A percentile compares a stretch with the other conserved stretches of the same genome.
Conservation (phyloP, 2,797 vertebrate species). For the Smutsia temminckii region DNA sequence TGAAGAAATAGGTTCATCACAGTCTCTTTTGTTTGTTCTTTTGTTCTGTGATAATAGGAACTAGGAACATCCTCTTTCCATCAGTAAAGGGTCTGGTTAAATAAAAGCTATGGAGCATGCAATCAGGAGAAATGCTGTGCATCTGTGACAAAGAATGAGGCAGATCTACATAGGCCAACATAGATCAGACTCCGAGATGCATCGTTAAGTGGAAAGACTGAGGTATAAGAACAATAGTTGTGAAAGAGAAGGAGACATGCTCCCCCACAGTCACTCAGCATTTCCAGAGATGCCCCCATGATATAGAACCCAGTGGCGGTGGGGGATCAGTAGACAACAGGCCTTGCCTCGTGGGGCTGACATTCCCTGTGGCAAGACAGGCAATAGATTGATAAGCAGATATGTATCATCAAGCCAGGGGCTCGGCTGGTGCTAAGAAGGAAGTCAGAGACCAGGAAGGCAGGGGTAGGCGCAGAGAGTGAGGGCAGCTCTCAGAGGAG, state of each 20-base stretch:
- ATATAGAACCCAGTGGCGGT: fast-evolving
- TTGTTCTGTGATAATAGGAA: neutral
- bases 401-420: neutral
- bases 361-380: neutral
- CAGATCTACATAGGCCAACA: neutral
- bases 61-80: neutral
- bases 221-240: neutral
- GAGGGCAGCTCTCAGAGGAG: neutral
- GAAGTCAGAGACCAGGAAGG: neutral
- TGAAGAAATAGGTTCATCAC: neutral
- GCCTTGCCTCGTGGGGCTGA: fast-evolving
- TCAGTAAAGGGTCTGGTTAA: neutral
- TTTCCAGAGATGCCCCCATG: neutral
- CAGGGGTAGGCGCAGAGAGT: neutral
- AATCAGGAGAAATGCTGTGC: neutral
- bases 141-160: neutral
- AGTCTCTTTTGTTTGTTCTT: neutral
- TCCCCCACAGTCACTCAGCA: fast-evolving
- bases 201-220: neutral
- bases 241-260: neutral
- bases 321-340: neutral
- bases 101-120: neutral
- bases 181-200: neutral
- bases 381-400: neutral
- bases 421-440: neutral